phyloP scores from a whole-genome alignment of 2,888 invertebrate species.

The Hecatera dysodea region DNA sequence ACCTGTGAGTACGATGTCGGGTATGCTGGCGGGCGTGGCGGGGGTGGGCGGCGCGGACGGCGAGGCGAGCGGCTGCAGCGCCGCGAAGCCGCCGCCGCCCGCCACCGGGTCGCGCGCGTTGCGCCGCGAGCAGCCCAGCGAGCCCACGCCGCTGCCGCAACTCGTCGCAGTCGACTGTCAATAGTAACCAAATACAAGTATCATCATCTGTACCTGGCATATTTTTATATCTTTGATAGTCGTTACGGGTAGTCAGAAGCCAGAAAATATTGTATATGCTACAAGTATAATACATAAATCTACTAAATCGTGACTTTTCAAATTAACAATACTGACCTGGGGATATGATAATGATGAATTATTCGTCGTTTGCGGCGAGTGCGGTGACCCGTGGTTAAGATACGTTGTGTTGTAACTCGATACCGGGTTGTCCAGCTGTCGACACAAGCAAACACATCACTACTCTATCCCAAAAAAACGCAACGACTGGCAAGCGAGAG shows the following conservation, averaged over 20 bases:
- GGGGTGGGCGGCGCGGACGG: constrained; percentile 82
- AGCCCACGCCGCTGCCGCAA: constrained; percentile 67
- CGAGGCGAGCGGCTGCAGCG: constrained; percentile 88
- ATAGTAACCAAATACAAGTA: not conserved
- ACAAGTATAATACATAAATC: too few species aligned
- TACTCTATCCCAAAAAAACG: constrained; percentile 35
- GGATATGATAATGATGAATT: constrained; percentile 85
- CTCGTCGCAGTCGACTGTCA: constrained; percentile 66
- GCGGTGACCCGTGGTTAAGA: constrained; percentile 87
- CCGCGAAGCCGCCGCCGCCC: constrained; percentile 90
- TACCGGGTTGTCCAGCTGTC: constrained; percentile 85
- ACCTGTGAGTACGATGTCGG: constrained; percentile 96
- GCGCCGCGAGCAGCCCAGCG: constrained; percentile 65
- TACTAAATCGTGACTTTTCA: too few species aligned
- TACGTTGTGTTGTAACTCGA: constrained; percentile 85
- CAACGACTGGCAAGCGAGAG: constrained; percentile 69
- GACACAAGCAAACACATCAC: constrained; percentile 58
- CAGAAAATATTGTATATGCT: not conserved
- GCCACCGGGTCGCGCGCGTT: constrained; percentile 85
- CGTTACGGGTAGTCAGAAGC: not conserved
- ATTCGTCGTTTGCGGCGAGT: constrained; percentile 85
- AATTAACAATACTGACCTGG: constrained; percentile 74
- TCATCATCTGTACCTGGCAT: not conserved
- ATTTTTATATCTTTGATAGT: too few species aligned
- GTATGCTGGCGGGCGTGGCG: constrained; percentile 95